Evolutionary conservation across 1,140 invertebrate genomes (phyloP).

Genomic region (Thaumetopoea pityocampa): DNA sequence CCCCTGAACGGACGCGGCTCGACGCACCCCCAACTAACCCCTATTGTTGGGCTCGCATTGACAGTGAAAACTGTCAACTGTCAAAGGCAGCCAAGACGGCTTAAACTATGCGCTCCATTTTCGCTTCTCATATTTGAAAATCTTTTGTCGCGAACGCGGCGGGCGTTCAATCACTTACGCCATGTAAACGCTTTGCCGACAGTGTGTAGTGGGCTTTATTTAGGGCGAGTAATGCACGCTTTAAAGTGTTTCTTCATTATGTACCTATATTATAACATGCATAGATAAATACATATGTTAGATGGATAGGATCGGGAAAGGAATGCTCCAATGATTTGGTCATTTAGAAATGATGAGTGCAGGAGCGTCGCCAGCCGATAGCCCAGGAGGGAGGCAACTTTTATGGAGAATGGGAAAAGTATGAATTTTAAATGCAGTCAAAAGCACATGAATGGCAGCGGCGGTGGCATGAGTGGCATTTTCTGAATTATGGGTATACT

Average conservation of each 20-base stretch:
- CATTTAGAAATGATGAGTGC: too few relatives aligned
- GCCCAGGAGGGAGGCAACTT: too few relatives aligned
- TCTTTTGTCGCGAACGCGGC: conserved; percentile 38
- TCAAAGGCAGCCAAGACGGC: conserved; percentile 68
- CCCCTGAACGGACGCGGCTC: conserved; percentile 35
- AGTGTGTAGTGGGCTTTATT: conserved; percentile 22
- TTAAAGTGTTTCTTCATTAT: not conserved
- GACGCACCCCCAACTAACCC: conserved; percentile 62
- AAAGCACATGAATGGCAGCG: too few relatives aligned
- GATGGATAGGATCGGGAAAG: too few relatives aligned
- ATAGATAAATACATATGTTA: too few relatives aligned
- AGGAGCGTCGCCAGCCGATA: too few relatives aligned
- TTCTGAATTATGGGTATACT: too few relatives aligned
- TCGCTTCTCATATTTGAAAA: conserved; percentile 56
- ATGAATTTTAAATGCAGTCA: too few relatives aligned
- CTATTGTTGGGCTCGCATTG: conserved; percentile 56
- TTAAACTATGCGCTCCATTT: conserved; percentile 71
- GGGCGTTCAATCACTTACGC: conserved; percentile 30
- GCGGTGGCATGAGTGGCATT: too few relatives aligned
- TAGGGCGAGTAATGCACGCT: conserved; percentile 1
- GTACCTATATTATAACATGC: not conserved
- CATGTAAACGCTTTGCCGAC: conserved; percentile 20
- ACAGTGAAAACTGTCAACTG: conserved; percentile 73
- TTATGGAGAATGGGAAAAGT: too few relatives aligned
- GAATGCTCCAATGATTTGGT: too few relatives aligned